phyloP scores from a whole-genome alignment of 2,113 vertebrate species.

The Crotalus viridis region DNA sequence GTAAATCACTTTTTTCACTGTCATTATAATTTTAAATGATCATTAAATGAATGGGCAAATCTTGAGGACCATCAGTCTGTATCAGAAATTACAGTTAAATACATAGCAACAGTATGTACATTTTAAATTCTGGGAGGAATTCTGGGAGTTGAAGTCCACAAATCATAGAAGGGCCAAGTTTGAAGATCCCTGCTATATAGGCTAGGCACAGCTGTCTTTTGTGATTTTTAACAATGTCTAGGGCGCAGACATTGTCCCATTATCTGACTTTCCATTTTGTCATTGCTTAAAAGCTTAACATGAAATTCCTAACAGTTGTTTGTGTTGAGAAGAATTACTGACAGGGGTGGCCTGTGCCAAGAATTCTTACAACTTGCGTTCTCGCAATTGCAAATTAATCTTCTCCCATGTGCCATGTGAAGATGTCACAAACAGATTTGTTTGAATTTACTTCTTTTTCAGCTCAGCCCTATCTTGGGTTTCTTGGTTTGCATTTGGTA shows the following conservation, averaged over 20 bases:
- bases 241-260: not conserved
- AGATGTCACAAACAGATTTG: not conserved
- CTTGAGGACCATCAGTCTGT: not conserved
- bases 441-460: not conserved
- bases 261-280: not conserved
- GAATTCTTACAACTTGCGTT: not conserved
- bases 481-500: not conserved
- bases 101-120: not conserved
- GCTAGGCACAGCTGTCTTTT: not conserved
- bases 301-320: not conserved
- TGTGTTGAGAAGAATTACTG: not conserved
- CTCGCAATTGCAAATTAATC: not conserved
- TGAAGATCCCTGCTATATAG: not conserved
- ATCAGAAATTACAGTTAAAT: not conserved
- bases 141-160: too few relatives aligned
- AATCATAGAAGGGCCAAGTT: too few relatives aligned
- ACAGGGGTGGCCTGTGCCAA: not conserved
- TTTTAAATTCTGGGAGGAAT: not conserved
- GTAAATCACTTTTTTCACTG: not conserved
- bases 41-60: not conserved
- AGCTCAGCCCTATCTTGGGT: not conserved
- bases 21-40: not conserved
- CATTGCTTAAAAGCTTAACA: not conserved
- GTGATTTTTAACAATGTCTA: not conserved
- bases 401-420: not conserved